phyloP scores from a whole-genome alignment of 1,140 invertebrate genomes.

The Drosophila malerkotliana region DNA sequence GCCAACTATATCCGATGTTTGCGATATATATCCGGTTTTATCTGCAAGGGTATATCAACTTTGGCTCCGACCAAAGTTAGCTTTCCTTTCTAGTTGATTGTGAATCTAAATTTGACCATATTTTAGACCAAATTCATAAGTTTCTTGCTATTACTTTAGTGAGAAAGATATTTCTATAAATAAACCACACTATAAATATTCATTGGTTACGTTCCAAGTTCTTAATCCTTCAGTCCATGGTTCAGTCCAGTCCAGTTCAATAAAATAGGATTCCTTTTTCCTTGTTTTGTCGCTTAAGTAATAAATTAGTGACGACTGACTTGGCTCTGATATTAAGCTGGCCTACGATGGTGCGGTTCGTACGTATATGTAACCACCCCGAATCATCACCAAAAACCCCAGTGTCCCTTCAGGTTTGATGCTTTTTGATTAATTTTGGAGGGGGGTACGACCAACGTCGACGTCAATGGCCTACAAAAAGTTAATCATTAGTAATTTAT shows the following conservation, averaged over 20 bases:
- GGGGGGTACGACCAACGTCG: slow-evolving; percentile 25
- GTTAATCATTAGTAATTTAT: slow-evolving; percentile 79
- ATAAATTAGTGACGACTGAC: slow-evolving; percentile 41
- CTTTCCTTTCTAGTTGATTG: no score
- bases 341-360: slow-evolving; percentile 17
- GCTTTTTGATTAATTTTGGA: slow-evolving; percentile 41
- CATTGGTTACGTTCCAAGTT: slow-evolving; percentile 66
- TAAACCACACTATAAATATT: slow-evolving; percentile 67
- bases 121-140: no score
- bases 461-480: slow-evolving; percentile 53
- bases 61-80: no score
- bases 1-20: no score
- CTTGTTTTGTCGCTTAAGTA: slow-evolving; percentile 9
- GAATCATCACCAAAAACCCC: not conserved
- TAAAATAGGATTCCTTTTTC: not conserved
- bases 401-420: not conserved
- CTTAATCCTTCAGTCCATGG: not conserved
- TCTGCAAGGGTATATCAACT: no score
- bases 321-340: slow-evolving; percentile 40
- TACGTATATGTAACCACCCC: not conserved
- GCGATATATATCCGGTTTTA: no score
- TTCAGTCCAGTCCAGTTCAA: no score
- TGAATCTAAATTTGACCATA: no score
- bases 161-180: no score
- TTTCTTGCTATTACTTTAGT: not conserved